Conservation (phyloP, 2,113 vertebrate species). For the Chamaetylas fuelleborni region DNA sequence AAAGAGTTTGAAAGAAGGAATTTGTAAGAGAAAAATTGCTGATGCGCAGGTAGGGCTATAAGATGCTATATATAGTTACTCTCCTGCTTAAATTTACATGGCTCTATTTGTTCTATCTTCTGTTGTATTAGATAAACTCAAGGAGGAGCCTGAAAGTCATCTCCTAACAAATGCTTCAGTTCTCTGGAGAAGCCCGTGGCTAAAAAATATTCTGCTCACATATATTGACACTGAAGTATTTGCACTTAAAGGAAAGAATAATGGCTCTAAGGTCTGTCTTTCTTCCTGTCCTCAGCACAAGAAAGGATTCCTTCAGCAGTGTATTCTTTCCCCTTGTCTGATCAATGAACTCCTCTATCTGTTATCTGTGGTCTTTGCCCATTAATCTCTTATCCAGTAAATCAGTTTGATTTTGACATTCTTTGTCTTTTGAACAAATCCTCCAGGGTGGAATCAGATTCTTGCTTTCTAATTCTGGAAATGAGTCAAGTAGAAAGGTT, state of each 20-base stretch:
- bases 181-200: not conserved
- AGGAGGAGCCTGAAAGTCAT: not conserved
- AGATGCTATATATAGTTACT: not conserved
- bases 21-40: not conserved
- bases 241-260: slow-evolving; percentile 1
- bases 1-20: not conserved
- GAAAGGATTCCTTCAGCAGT: not conserved
- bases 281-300: not conserved
- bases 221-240: not conserved
- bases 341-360: not conserved
- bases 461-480: slow-evolving; percentile 15
- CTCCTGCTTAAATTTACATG: not conserved
- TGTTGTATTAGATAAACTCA: not conserved
- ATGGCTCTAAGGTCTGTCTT: not conserved
- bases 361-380: not conserved
- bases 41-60: not conserved
- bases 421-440: slow-evolving; percentile 22
- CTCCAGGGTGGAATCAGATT: not conserved
- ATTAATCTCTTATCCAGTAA: not conserved
- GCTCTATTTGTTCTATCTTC: not conserved
- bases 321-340: not conserved
- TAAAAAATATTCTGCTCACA: not conserved
- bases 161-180: not conserved
- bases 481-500: not conserved
- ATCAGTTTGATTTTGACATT: slow-evolving; percentile 37